Base-by-base conservation (phyloP, 2,113 vertebrate genomes). In the Urocynchramus pylzowi region DNA sequence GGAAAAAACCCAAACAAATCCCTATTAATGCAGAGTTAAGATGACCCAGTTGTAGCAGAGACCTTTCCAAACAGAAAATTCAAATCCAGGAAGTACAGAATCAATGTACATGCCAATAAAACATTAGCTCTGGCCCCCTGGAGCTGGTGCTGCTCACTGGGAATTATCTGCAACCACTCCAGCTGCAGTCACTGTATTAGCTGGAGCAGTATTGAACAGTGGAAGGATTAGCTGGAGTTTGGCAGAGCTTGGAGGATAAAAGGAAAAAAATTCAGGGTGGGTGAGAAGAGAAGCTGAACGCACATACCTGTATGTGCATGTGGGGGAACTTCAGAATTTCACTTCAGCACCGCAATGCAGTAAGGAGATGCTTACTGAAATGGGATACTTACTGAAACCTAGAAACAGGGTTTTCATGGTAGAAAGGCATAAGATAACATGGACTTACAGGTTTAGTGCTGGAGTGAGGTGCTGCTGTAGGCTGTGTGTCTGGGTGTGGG, bases 181-280 rank as follows among this genome's bases (percentile, higher is more conserved):
- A 87, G 76, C 91, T 89, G 89, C 77, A 95, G 76, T 33, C 31
- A 24, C 57, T 89, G 68, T 74, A 75, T 84, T 93, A 94, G 73
- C 77, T 89, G 80, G 76, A 92, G 56, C 68, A 63, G 23, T 74
- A 67, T 17, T 81, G 77, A 87, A 44, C 0, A 0, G 60, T 78
- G 73, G 56, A 57, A 89, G 80, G 91, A 96, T 96, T 97, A 91
- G 56, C 35, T 87, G 57, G 60, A 84, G 80, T 89, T 95, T 95
- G 86, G 80, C 93, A 87, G 56, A 37, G 52, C 60, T 64, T 56
- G 47, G 60, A 71, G 44, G 22, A 49, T 39, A 56, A 56, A 19
- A 67, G 31, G 30, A 39, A 82, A 92, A 84, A 63, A 56, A 1
- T 10, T 87, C 21, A 26, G 49, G 22, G 16, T 63, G 30, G 22